Evolutionary conservation across 2,113 vertebrate genomes (phyloP).

Genomic region (Euleptes europaea): DNA sequence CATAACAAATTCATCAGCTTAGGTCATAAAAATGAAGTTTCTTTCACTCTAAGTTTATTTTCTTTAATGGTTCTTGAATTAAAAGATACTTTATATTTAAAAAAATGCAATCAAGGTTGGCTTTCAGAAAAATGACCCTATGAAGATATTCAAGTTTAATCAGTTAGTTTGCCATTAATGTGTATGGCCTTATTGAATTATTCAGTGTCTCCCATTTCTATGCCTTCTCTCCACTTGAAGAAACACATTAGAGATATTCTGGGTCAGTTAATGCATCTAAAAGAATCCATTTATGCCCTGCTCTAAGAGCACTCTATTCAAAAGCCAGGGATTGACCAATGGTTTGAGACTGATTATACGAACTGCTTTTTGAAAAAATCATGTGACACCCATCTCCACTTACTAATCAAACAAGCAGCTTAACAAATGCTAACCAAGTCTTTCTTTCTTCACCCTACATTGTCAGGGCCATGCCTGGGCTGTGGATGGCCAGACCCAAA

Average conservation of each 20-base stretch:
- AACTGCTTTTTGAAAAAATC: too few relatives aligned
- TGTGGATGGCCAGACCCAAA: too few relatives aligned
- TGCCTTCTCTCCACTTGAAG: background rate
- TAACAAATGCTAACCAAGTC: too few relatives aligned
- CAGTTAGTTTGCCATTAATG: slow-evolving; percentile 20
- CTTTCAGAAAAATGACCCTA: background rate
- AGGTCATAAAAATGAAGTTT: background rate
- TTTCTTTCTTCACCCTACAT: too few relatives aligned
- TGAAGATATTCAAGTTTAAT: slow-evolving; percentile 39
- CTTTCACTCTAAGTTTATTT: background rate
- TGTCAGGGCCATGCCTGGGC: too few relatives aligned
- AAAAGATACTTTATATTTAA: background rate
- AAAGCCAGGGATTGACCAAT: background rate
- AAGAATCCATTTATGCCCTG: background rate
- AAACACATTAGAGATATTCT: background rate
- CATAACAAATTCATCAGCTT: background rate
- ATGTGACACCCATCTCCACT: too few relatives aligned
- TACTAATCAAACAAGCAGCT: too few relatives aligned
- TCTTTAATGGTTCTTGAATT: background rate
- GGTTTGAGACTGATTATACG: background rate
- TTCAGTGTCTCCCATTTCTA: background rate
- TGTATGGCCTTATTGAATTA: slow-evolving; percentile 10
- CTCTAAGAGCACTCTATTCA: background rate
- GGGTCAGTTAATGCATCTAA: slow-evolving; percentile 6
- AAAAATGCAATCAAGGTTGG: background rate